Evolutionary conservation across 2,113 vertebrate species (phyloP).

Genomic region (Cyanoliseus patagonus): DNA sequence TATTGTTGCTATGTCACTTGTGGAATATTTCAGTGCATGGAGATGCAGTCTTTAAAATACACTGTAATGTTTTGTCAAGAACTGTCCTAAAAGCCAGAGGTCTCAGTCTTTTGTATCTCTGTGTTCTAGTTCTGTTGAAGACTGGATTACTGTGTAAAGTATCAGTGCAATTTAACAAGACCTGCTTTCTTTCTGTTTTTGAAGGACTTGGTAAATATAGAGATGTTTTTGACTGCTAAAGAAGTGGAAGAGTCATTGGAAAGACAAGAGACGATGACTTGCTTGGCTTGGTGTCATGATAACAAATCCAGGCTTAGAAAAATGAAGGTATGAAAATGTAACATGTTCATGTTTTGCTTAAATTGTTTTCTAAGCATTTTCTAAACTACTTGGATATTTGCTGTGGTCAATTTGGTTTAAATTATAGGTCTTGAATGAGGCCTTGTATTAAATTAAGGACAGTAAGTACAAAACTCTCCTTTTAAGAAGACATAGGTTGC

Average conservation of each 20-base stretch:
- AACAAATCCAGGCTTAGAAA: slow-evolving; percentile 99
- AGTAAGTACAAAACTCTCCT: not conserved
- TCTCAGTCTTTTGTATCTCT: not conserved
- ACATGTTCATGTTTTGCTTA: not conserved
- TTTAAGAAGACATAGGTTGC: not conserved
- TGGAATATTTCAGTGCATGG: not conserved
- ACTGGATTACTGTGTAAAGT: not conserved
- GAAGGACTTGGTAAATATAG: slow-evolving; percentile 98
- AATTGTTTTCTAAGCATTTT: not conserved
- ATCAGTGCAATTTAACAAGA: not conserved
- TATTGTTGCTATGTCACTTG: not conserved
- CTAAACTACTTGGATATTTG: not conserved
- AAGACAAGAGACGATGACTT: slow-evolving; percentile 95
- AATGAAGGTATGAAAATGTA: slow-evolving; percentile 87
- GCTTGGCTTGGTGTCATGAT: slow-evolving; percentile 98
- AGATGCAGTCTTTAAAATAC: not conserved
- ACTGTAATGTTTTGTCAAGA: not conserved
- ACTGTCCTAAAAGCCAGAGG: not conserved
- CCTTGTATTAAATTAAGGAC: not conserved
- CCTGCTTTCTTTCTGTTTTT: not conserved
- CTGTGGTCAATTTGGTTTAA: not conserved
- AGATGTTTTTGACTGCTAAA: slow-evolving; percentile 99
- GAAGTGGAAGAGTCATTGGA: slow-evolving; percentile 98
- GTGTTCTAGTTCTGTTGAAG: not conserved
- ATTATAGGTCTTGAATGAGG: not conserved